Evolutionary conservation across 2,113 vertebrate species (phyloP).

Genomic region (Macaca mulatta): DNA sequence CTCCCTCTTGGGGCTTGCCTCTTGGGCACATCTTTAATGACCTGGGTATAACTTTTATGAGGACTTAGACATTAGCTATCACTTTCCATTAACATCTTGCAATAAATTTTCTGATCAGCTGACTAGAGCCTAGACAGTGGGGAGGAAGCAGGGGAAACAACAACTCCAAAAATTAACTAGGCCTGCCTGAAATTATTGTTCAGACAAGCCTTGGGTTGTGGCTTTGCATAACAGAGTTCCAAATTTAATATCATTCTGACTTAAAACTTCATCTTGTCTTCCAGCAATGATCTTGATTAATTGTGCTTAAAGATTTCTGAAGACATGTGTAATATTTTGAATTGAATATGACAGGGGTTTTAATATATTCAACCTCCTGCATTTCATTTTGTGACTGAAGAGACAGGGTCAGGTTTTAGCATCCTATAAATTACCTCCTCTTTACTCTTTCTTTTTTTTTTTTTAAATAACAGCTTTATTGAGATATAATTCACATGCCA

Average conservation of each 20-base stretch:
- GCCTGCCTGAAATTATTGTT: not conserved
- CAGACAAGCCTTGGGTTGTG: not conserved
- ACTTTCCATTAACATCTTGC: not conserved
- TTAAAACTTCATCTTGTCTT: conserved; percentile 74
- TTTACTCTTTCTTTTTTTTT: not conserved
- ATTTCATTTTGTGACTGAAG: not conserved
- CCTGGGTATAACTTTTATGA: not conserved
- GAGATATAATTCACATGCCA: not conserved
- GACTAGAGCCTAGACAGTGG: not conserved
- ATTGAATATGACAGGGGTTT: conserved; percentile 51
- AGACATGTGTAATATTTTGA: conserved; percentile 63
- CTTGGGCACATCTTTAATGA: not conserved
- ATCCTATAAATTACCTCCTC: conserved; percentile 38
- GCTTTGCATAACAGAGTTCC: conserved; percentile 54
- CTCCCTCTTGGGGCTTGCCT: not conserved
- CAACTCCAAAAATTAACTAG: not conserved
- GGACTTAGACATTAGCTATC: not conserved
- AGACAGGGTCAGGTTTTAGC: conserved; percentile 46
- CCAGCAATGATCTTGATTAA: conserved; percentile 82
- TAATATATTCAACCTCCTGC: not conserved
- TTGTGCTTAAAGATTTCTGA: conserved; percentile 76
- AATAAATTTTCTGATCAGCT: not conserved
- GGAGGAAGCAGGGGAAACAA: not conserved
- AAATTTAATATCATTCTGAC: conserved; percentile 75
- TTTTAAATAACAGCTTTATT: not conserved